Evolutionary conservation across 2,113 vertebrate genomes (phyloP).

Genomic region (Emydura subglobosa): DNA sequence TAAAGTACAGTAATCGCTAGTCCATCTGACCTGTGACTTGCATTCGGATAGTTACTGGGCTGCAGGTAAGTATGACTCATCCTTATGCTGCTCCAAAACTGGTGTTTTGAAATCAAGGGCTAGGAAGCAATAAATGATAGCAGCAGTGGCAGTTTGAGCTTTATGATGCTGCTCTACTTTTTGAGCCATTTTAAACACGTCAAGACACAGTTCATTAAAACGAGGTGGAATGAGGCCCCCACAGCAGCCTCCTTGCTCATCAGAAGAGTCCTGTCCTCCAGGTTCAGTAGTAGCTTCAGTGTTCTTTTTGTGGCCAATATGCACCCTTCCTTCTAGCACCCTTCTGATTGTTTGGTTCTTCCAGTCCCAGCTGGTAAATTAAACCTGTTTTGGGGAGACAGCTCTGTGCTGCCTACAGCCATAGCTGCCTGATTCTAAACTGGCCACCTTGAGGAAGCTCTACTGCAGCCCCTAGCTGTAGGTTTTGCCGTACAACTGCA

Average conservation of each 20-base stretch:
- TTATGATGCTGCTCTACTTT: not conserved
- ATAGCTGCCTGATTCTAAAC: not conserved
- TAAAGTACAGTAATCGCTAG: not conserved
- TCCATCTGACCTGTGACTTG: not conserved
- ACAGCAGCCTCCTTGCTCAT: not conserved
- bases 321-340: not conserved
- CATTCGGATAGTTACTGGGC: not conserved
- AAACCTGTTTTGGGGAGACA: not conserved
- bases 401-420: not conserved
- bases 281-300: not conserved
- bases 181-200: not conserved
- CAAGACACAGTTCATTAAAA: not conserved
- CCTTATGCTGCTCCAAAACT: not conserved
- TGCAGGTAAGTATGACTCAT: not conserved
- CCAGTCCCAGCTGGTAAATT: not conserved
- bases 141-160: not conserved
- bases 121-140: not conserved
- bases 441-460: not conserved
- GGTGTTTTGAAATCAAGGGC: not conserved
- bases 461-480: not conserved
- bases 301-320: not conserved
- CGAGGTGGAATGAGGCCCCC: not conserved
- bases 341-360: not conserved
- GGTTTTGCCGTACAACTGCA: not conserved
- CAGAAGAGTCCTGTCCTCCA: not conserved